Conservation (phyloP, 2,888 invertebrate genomes). For the Tenthredo notha region DNA sequence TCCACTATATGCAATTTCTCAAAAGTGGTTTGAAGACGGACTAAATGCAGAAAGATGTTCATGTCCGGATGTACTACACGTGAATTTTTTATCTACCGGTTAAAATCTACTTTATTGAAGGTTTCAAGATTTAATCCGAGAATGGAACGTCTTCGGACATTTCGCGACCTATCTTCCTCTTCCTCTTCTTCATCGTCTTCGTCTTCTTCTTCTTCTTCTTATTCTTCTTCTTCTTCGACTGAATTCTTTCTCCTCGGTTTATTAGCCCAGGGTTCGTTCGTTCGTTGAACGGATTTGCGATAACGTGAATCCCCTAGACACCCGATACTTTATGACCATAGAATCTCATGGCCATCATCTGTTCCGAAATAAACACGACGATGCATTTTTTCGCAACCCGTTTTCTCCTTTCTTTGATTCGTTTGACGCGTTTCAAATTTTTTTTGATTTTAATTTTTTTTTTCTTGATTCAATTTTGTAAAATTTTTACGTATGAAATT, state of each 20-base stretch:
- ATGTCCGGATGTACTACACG: constrained; percentile 3
- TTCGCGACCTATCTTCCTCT: constrained; percentile 61
- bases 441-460: neutral
- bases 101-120: constrained; percentile 32
- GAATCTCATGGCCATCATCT: neutral
- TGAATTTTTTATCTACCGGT: neutral
- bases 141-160: constrained; percentile 67
- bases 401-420: neutral
- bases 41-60: neutral
- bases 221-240: neutral
- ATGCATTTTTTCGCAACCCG: neutral
- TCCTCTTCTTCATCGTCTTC: neutral
- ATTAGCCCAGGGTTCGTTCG: constrained; percentile 17
- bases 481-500: too few relatives aligned
- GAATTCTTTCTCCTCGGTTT: constrained; percentile 16
- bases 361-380: neutral
- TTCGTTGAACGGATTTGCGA: constrained; percentile 65
- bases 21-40: neutral
- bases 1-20: neutral
- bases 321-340: constrained; percentile 27
- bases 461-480: too few relatives aligned
- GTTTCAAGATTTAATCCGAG: constrained; percentile 61
- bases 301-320: constrained; percentile 59
- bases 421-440: neutral
- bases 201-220: neutral